phyloP scores from a whole-genome alignment of 2,113 vertebrate species.

The Tapirus terrestris region DNA sequence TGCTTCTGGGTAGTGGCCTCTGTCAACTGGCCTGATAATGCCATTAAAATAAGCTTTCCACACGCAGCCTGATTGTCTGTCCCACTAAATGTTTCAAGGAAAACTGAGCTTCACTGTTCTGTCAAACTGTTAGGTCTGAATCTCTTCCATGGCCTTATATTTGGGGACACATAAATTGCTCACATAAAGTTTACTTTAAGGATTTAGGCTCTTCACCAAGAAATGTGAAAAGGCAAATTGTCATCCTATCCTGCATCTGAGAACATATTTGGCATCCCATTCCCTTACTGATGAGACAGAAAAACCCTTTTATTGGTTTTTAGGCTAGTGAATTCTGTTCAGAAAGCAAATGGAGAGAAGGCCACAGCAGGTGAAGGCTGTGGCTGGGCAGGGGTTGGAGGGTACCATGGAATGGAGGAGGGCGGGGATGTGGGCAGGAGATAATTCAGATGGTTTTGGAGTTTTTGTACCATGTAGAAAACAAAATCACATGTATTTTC shows the following conservation, averaged over 20 bases:
- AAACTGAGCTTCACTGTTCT: constrained; percentile 79
- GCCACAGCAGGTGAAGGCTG: constrained; percentile 71
- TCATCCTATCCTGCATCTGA: constrained; percentile 69
- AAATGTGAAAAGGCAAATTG: constrained; percentile 82
- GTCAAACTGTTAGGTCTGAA: constrained; percentile 78
- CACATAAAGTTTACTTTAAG: constrained; percentile 83
- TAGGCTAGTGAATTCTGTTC: constrained; percentile 38
- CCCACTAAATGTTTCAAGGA: constrained; percentile 73
- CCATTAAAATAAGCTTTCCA: constrained; percentile 78
- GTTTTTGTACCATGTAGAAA: not conserved
- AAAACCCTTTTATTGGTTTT: constrained; percentile 69
- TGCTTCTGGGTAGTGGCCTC: constrained; percentile 48
- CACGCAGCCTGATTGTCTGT: constrained; percentile 76
- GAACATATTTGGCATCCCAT: constrained; percentile 75
- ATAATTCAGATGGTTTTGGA: not conserved
- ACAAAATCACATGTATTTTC: not conserved
- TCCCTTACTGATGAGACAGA: constrained; percentile 62
- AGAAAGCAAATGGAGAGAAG: constrained; percentile 48
- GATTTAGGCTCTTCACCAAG: constrained; percentile 79
- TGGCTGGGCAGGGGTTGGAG: not conserved
- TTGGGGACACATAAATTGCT: constrained; percentile 81
- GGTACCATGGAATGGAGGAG: rapidly evolving
- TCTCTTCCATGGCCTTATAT: constrained; percentile 78
- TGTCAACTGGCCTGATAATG: constrained; percentile 59
- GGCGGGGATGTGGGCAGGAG: rapidly evolving